These are phyloP conservation scores for Tethea ocularis DNA, from an alignment of 2,888 invertebrate species.

Conservation along the genomic window DNA sequence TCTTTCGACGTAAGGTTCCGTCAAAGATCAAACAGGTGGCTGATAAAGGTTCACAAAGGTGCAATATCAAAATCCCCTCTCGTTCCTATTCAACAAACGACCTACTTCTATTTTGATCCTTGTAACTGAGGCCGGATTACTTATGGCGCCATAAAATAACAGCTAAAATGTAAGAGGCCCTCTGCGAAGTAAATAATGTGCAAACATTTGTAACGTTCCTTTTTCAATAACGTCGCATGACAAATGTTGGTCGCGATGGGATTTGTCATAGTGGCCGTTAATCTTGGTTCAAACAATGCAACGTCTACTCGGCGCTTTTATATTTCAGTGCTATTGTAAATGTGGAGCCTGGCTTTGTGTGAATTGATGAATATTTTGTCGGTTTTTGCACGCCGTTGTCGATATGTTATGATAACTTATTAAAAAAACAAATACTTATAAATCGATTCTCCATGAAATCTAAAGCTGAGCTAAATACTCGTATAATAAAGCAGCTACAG, in stretches of 20 bases:
- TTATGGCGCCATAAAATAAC: constrained; percentile 3
- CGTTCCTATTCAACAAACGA: not conserved
- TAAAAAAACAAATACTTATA: too few relatives aligned
- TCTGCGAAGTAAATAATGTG: not conserved
- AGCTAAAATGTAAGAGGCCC: constrained; percentile 1
- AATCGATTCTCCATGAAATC: too few relatives aligned
- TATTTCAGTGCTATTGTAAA: constrained; percentile 3
- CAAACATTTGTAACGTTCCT: not conserved
- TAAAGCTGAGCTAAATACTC: not conserved
- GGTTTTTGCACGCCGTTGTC: too few relatives aligned
- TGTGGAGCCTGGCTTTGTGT: not conserved
- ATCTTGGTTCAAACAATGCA: constrained; percentile 2
- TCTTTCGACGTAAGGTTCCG: not conserved
- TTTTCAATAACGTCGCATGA: not conserved
- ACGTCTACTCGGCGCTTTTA: not conserved
- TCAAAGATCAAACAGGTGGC: constrained; percentile 2
- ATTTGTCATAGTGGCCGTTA: constrained; percentile 1
- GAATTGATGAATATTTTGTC: not conserved
- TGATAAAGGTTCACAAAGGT: not conserved
- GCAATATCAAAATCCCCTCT: not conserved
- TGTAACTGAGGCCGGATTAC: not conserved
- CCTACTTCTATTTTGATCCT: not conserved
- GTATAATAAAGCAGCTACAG: not conserved
- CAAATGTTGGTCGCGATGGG: not conserved
- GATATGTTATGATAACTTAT: too few relatives aligned